Conservation (phyloP, 2,888 invertebrate species). For the Rhagophthalmus giganteus region DNA sequence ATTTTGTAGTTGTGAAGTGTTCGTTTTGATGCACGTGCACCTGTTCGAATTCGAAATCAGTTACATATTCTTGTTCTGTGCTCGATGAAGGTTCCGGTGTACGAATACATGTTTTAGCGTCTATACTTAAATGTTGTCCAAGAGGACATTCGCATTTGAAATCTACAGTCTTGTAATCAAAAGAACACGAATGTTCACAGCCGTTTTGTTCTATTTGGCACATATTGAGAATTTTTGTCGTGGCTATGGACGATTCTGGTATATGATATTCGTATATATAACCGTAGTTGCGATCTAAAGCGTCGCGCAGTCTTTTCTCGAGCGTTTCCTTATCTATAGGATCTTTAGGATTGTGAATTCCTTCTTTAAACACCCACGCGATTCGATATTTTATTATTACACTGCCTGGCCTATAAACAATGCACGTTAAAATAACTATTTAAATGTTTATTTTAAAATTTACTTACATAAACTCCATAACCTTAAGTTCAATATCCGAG, state of each 20-base stretch:
- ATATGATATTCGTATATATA: slow-evolving; percentile 55
- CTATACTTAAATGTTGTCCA: slow-evolving; percentile 58
- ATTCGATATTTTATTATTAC: slow-evolving; percentile 68
- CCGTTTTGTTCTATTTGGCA: slow-evolving; percentile 65
- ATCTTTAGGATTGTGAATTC: slow-evolving; percentile 55
- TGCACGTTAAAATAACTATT: background rate
- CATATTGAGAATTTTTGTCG: slow-evolving; percentile 63
- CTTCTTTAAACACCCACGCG: slow-evolving; percentile 64
- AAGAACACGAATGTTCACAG: slow-evolving; percentile 70
- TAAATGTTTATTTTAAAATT: background rate
- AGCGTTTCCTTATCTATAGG: slow-evolving; percentile 58
- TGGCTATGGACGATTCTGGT: slow-evolving; percentile 58
- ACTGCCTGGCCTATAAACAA: slow-evolving; percentile 64
- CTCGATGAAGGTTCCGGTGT: slow-evolving; percentile 42
- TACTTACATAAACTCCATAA: slow-evolving; percentile 65
- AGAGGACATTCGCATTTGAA: slow-evolving; percentile 69
- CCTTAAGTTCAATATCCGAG: slow-evolving; percentile 63
- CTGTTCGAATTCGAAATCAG: slow-evolving; percentile 34
- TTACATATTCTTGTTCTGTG: slow-evolving; percentile 37
- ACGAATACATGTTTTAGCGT: slow-evolving; percentile 56
- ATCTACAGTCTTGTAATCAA: slow-evolving; percentile 63
- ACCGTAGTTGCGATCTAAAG: slow-evolving; percentile 58
- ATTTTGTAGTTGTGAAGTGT: slow-evolving; percentile 10
- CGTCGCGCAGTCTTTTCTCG: slow-evolving; percentile 57
- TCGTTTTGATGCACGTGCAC: slow-evolving; percentile 9